Evolutionary conservation across 2,113 vertebrate species (phyloP), one percentile per base, ranked within the genome.

Genomic region (Pelodiscus sinensis): DNA sequence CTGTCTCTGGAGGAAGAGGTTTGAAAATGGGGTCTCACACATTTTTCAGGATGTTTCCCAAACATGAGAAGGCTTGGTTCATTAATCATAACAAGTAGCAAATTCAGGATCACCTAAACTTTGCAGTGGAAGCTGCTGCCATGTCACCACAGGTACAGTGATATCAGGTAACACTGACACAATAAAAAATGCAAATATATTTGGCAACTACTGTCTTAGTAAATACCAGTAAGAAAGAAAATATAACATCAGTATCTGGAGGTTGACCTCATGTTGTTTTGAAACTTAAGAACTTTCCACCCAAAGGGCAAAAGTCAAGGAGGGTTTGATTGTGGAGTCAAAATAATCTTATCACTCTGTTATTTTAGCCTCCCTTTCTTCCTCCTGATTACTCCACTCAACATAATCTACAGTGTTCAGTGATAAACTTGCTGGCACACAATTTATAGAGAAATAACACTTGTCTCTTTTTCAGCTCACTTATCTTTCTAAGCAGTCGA

Each of bases 281-380:
- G 97, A 97, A 98, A 98, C 91, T 93, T 93, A 96, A 98, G 96
- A 92, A 86, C 97, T 97, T 97, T 97, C 96, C 96, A 94, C 90
- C 94, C 93, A 91, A 96, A 97, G 96, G 94, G 91, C 97, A 95
- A 44, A 94, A 97, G 97, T 98, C 97, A 97, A 96, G 96, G 94
- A 96, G 90, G 94, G 92, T 95, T 96, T 95, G 97, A 97, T 90
- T 97, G 97, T 94, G 96, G 95, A 97, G 97, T 97, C 97, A 94
- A 97, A 97, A 95, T 87, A 97, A 94, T 89, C 94, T 96, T 96
- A 95, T 97, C 15, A 1, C 90, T 71, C 86, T 98, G 97, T 98
- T 98, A 97, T 98, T 98, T 97, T 98, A 98, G 96, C 97, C 98
- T 98, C 98, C 98, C 96, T 89, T 94, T 97, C 98, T 98, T 98